Evolutionary conservation across 2,888 invertebrate species (phyloP).

Genomic region (Agriopis aurantiaria): DNA sequence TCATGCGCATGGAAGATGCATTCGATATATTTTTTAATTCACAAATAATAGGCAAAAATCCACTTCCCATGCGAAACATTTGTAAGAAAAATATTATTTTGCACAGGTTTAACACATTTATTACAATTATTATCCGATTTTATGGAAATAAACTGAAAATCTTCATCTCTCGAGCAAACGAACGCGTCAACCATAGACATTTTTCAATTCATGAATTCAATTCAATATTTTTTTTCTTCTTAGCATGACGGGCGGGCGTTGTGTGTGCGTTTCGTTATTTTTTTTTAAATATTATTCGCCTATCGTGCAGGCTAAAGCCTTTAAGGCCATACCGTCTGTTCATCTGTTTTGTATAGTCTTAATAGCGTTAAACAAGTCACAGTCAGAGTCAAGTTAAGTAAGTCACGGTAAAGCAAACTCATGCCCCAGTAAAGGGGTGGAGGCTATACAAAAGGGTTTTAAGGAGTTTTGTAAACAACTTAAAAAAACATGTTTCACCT

Average conservation of each 20-base stretch:
- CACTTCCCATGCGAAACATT: constrained; percentile 60
- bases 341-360: too few relatives aligned
- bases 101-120: constrained; percentile 1
- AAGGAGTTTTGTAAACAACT: too few relatives aligned
- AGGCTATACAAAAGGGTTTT: too few relatives aligned
- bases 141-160: constrained; percentile 59
- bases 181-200: constrained; percentile 81
- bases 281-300: too few relatives aligned
- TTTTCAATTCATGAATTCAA: constrained; percentile 29
- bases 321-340: too few relatives aligned
- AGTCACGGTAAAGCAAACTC: too few relatives aligned
- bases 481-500: too few relatives aligned
- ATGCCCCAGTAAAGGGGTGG: too few relatives aligned
- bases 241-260: background rate
- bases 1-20: constrained; percentile 80
- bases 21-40: constrained; percentile 53
- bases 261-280: too few relatives aligned
- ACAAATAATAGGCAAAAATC: constrained; percentile 48
- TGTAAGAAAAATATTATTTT: constrained; percentile 42
- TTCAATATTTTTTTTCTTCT: constrained; percentile 45
- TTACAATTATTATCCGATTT: constrained; percentile 36
- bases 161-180: constrained; percentile 63
- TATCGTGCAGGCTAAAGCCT: too few relatives aligned
- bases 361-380: too few relatives aligned
- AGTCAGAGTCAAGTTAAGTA: too few relatives aligned